Conservation (phyloP, 2,888 invertebrate species). For the Cephalotes varians region DNA sequence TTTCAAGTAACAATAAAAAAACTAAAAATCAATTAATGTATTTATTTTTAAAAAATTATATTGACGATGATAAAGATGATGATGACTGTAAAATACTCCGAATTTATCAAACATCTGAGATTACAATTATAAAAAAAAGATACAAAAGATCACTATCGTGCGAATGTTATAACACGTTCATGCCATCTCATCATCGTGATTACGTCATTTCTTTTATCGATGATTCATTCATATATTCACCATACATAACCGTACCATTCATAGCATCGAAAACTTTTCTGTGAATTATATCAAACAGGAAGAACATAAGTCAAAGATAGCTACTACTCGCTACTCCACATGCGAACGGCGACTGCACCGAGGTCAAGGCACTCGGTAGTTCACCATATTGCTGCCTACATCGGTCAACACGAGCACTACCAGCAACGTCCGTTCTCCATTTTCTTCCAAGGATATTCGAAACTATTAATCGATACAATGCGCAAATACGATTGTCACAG, state of each 20-base stretch:
- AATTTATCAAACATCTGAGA: neutral
- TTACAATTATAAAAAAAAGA: neutral
- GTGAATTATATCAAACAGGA: neutral
- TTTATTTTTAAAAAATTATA: neutral
- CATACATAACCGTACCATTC: neutral
- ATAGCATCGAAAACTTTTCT: neutral
- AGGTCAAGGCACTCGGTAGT: slow-evolving; percentile 48
- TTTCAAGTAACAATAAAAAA: neutral
- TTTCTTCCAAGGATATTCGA: slow-evolving; percentile 23
- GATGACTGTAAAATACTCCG: neutral
- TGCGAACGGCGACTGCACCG: slow-evolving; percentile 22
- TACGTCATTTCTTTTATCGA: neutral
- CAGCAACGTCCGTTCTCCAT: slow-evolving; percentile 42
- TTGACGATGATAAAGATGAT: neutral
- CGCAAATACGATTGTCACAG: neutral
- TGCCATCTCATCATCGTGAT: neutral
- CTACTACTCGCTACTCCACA: slow-evolving; percentile 15
- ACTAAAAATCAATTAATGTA: neutral
- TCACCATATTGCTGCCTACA: slow-evolving; percentile 29
- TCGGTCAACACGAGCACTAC: slow-evolving; percentile 1
- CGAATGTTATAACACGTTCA: neutral
- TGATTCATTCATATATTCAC: neutral
- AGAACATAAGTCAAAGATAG: neutral
- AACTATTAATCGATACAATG: slow-evolving; percentile 6
- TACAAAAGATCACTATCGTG: neutral